Conservation (phyloP, 2,797 vertebrate genomes). For the Okamejei kenojei region DNA sequence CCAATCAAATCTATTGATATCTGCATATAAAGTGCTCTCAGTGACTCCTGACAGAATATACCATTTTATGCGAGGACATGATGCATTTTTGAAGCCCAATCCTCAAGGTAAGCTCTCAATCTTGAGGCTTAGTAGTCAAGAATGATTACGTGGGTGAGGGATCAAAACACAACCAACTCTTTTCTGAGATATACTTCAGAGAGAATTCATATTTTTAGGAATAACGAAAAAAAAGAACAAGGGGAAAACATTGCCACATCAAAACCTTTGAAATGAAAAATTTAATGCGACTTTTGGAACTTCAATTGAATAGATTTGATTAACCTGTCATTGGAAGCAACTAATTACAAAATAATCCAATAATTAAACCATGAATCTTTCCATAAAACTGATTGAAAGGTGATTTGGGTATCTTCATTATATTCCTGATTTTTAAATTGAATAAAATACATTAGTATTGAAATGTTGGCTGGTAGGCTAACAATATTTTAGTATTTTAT, state of each 20-base stretch:
- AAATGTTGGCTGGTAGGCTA: background rate
- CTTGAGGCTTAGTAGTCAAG: background rate
- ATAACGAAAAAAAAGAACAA: background rate
- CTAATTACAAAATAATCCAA: conserved; percentile 1
- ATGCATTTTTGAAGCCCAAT: no score
- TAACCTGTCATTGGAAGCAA: conserved; percentile 10
- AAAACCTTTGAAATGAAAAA: conserved; percentile 20
- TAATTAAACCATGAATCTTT: conserved; percentile 8
- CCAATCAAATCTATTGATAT: background rate
- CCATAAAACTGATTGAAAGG: conserved; percentile 16
- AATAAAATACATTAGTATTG: conserved; percentile 33
- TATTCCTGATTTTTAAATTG: background rate
- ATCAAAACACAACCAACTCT: background rate
- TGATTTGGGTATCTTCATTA: conserved; percentile 8
- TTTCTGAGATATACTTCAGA: background rate
- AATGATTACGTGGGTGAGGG: background rate
- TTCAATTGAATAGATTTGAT: background rate
- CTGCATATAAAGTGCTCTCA: background rate
- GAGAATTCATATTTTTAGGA: background rate
- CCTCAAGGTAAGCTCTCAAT: no score
- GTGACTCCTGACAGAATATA: background rate
- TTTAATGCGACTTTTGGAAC: background rate
- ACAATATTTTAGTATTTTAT: conserved; percentile 25
- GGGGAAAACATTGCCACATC: background rate
- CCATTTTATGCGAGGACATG: no score